These are phyloP conservation scores for Arbacia lixula DNA, from an alignment of 53 echinoderm and acorn worm genomes.

Conservation along the genomic window DNA sequence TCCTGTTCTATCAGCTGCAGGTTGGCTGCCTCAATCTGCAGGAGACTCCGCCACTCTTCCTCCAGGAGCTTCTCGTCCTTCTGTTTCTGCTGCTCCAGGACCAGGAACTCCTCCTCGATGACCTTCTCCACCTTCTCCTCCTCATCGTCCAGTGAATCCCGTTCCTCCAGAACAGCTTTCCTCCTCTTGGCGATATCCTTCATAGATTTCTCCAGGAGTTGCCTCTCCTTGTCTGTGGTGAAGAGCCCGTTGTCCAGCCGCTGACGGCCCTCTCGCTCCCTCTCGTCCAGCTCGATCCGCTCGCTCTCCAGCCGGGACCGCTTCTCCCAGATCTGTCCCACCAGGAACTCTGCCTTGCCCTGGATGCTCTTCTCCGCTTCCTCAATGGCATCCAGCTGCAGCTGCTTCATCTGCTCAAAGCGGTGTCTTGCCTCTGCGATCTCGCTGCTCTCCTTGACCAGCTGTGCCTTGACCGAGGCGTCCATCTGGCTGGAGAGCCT, in stretches of 20 bases:
- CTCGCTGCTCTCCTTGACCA: slow-evolving; percentile 78
- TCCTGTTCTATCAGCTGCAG: slow-evolving; percentile 83
- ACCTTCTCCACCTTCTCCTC: slow-evolving; percentile 81
- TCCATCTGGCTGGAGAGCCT: slow-evolving; percentile 78
- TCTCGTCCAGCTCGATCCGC: slow-evolving; percentile 54
- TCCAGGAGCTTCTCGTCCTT: slow-evolving; percentile 65
- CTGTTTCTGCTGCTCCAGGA: slow-evolving; percentile 72
- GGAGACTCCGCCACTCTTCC: slow-evolving; percentile 70
- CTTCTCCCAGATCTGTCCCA: slow-evolving; percentile 83
- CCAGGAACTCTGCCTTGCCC: slow-evolving; percentile 75
- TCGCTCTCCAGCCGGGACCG: slow-evolving; percentile 69
- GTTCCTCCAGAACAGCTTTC: slow-evolving; percentile 58
- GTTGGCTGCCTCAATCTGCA: slow-evolving; percentile 87
- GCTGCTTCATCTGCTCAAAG: slow-evolving; percentile 81
- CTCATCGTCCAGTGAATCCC: slow-evolving; percentile 64
- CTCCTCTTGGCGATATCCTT: slow-evolving; percentile 64
- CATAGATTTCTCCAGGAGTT: slow-evolving; percentile 59
- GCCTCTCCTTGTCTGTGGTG: slow-evolving; percentile 54
- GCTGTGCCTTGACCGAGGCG: slow-evolving; percentile 55
- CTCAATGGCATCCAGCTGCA: slow-evolving; percentile 78
- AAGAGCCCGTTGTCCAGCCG: slow-evolving; percentile 30
- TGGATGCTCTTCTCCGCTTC: slow-evolving; percentile 88
- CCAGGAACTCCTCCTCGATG: slow-evolving; percentile 81
- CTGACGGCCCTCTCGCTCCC: slow-evolving; percentile 51
- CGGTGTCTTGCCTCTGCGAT: slow-evolving; percentile 82